phyloP scores from a whole-genome alignment of 2,888 invertebrate genomes.

The Patella caerulea region DNA sequence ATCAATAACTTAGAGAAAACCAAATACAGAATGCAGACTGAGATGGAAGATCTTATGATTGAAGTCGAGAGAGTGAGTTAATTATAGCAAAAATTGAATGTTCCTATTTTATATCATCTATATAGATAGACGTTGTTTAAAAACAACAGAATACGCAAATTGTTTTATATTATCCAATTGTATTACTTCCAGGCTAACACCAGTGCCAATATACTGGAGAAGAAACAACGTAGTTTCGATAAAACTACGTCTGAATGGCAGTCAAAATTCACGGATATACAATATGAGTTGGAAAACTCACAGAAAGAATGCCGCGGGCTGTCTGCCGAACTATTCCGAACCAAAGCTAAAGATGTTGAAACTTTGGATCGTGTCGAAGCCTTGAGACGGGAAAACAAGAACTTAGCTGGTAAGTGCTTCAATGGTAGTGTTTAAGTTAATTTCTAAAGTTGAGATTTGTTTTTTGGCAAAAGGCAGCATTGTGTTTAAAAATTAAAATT shows the following conservation, averaged over 20 bases:
- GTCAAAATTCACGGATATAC: slow-evolving; percentile 90
- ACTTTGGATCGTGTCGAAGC: slow-evolving; percentile 97
- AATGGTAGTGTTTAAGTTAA: no score
- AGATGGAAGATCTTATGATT: slow-evolving; percentile 74
- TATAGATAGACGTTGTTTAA: no score
- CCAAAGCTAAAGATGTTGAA: slow-evolving; percentile 95
- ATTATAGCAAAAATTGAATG: no score
- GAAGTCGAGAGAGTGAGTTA: slow-evolving; percentile 13
- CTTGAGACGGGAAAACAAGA: slow-evolving; percentile 98
- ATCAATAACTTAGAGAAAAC: slow-evolving; percentile 94
- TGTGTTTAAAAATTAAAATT: no score
- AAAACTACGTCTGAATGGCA: slow-evolving; percentile 99
- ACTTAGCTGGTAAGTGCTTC: slow-evolving; percentile 72
- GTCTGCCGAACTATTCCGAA: slow-evolving; percentile 98
- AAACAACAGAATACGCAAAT: no score
- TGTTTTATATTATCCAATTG: no score
- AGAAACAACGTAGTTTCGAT: slow-evolving; percentile 99
- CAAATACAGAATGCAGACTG: slow-evolving; percentile 94
- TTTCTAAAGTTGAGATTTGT: no score
- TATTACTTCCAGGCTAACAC: slow-evolving; percentile 32
- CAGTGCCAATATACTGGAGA: slow-evolving; percentile 88
- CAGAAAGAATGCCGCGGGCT: slow-evolving; percentile 99
- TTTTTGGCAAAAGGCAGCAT: no score
- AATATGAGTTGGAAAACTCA: slow-evolving; percentile 92
- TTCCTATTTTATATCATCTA: no score